Conservation (phyloP, 2,888 invertebrate species). For the Entomobrya multifasciata region DNA sequence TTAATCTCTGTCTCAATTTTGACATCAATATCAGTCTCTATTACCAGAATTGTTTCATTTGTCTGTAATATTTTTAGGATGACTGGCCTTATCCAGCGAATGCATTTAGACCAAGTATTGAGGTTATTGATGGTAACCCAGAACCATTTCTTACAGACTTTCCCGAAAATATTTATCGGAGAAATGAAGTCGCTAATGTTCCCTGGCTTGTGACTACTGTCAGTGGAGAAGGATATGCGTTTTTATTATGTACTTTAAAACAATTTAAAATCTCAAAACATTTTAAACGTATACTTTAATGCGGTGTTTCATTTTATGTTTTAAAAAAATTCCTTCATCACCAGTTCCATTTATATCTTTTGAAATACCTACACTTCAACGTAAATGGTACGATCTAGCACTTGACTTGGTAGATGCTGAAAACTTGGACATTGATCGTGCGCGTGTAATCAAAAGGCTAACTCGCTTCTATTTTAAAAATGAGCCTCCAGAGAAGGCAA, state of each 20-base stretch:
- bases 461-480: conserved; percentile 69
- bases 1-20: neutral
- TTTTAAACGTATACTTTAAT: no score
- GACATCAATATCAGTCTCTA: no score
- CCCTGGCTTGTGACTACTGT: conserved; percentile 68
- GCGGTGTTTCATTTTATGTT: no score
- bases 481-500: conserved; percentile 54
- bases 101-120: conserved; percentile 70
- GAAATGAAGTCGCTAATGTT: conserved; percentile 63
- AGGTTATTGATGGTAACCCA: conserved; percentile 56
- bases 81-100: conserved; percentile 72
- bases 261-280: neutral
- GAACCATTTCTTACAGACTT: conserved; percentile 69
- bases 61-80: conserved; percentile 43
- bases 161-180: conserved; percentile 64
- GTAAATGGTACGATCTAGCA: conserved; percentile 72
- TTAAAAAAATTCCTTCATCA: no score
- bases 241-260: conserved; percentile 62
- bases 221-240: conserved; percentile 68
- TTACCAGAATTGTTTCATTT: neutral
- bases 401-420: conserved; percentile 67
- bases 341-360: conserved; percentile 59
- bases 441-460: conserved; percentile 55
- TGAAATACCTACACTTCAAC: conserved; percentile 35
- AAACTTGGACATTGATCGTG: conserved; percentile 53